These are phyloP conservation scores for Phasia obesa DNA, from an alignment of 2,888 invertebrate genomes.

Conservation along the genomic window DNA sequence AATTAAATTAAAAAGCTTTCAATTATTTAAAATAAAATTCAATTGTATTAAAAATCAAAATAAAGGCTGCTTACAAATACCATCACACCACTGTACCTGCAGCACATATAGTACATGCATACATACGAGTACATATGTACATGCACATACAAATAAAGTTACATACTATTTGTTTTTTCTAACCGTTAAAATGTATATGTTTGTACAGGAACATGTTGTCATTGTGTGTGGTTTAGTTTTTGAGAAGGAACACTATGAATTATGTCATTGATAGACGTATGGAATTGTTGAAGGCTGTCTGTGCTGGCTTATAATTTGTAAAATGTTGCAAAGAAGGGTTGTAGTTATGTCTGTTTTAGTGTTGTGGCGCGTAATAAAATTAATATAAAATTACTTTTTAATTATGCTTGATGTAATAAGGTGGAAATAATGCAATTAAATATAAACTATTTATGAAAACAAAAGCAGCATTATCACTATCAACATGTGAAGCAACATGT, in stretches of 20 bases:
- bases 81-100: neutral
- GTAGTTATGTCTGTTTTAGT: neutral
- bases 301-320: too few species aligned
- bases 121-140: too few species aligned
- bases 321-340: too few species aligned
- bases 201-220: neutral
- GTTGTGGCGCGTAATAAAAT: neutral
- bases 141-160: too few species aligned
- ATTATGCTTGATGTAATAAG: conserved; percentile 27
- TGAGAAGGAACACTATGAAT: neutral
- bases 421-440: conserved; percentile 52
- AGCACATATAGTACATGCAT: too few species aligned
- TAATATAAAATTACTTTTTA: neutral
- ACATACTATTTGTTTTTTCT: too few species aligned
- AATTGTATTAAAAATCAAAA: too few species aligned
- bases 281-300: neutral
- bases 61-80: too few species aligned
- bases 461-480: conserved; percentile 1
- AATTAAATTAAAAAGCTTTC: too few species aligned
- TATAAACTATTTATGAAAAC: conserved; percentile 31
- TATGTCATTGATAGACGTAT: conserved; percentile 37
- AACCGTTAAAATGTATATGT: neutral
- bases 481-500: neutral
- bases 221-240: neutral
- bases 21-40: neutral